phyloP scores from a whole-genome alignment of 2,888 invertebrate genomes.

The Agrotis clavis region DNA sequence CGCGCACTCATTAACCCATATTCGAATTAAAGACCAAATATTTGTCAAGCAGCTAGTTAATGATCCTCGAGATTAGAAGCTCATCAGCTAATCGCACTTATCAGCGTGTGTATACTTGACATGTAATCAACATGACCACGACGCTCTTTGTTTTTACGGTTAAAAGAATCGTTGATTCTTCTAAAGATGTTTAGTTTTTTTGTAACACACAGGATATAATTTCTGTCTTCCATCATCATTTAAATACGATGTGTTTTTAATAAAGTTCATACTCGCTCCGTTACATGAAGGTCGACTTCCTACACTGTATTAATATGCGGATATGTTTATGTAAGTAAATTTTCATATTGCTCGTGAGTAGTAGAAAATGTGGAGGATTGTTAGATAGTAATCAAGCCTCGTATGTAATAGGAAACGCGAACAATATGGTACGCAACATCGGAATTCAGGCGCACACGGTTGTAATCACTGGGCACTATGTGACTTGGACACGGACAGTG shows the following conservation, averaged over 20 bases:
- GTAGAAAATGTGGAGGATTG: conserved; percentile 10
- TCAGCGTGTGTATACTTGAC: background rate
- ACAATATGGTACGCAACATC: conserved; percentile 29
- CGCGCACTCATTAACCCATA: conserved; percentile 19
- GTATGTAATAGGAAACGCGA: conserved; percentile 33
- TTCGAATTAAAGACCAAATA: conserved; percentile 29
- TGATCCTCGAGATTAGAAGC: conserved; percentile 15
- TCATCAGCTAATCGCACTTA: background rate
- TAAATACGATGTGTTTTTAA: conserved; percentile 4
- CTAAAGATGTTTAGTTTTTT: too few relatives aligned
- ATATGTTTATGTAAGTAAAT: conserved; percentile 26
- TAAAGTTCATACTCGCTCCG: conserved; percentile 6
- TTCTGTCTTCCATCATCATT: background rate
- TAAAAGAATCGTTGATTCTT: too few relatives aligned
- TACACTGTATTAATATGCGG: conserved; percentile 16
- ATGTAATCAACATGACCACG: too few relatives aligned
- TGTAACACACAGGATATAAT: too few relatives aligned
- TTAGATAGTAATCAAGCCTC: conserved; percentile 31
- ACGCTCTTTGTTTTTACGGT: too few relatives aligned
- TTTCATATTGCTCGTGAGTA: conserved; percentile 4
- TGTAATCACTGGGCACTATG: too few relatives aligned
- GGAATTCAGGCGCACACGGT: too few relatives aligned
- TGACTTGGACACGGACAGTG: too few relatives aligned
- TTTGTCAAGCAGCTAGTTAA: conserved; percentile 20
- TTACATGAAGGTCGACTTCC: conserved; percentile 15